Evolutionary conservation across 2,797 vertebrate genomes (phyloP), one percentile per base, ranked within the genome.

Genomic region (Rhodeus uyekii): DNA sequence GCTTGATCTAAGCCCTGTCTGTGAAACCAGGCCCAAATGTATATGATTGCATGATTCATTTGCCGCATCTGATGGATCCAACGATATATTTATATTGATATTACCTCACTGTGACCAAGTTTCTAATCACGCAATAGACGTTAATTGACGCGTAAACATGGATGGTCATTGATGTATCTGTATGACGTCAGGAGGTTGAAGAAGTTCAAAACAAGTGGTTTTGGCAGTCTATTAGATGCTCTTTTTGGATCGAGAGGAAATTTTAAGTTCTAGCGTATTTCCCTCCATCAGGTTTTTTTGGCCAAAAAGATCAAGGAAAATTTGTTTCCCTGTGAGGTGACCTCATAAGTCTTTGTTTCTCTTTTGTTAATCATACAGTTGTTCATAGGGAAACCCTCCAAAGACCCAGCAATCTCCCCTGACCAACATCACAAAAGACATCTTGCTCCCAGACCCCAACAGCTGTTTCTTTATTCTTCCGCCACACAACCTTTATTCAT

Each of bases 381-480:
- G 79, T 64, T 64, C 18, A 27, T 38, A 78, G 87, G 85, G 69
- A 87, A 84, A 61, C 77, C 80, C 69, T 81, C 69, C 77, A 80
- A 86, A 87, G 79, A 86, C 84, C 78, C 22, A 64, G 77, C 78
- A 32, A 69, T 76, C 76, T 55, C 78, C 38, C 29, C 80, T 80
- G 84, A 90, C 87, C 60, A 78, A 85, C 81, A 86, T 87, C 74
- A 63, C 80, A 77, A 84, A 84, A 63, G 60, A 76, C 75, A 91
- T 92, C 72, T 85, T 83, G 79, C 91, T 91, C 88, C 86, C 87
- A 71, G 90, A 92, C 84, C 86, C 84, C 78, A 84, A 85, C 85
- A 89, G 87, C 91, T 87, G 80, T 53, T 82, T 85, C 87, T 86
- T 86, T 85, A 84, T 81, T 86, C 89, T 87, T 89, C 90, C 87